Base-by-base conservation (phyloP, 37 sponge, comb jelly and placozoan genomes). In the Tethya wilhelma region DNA sequence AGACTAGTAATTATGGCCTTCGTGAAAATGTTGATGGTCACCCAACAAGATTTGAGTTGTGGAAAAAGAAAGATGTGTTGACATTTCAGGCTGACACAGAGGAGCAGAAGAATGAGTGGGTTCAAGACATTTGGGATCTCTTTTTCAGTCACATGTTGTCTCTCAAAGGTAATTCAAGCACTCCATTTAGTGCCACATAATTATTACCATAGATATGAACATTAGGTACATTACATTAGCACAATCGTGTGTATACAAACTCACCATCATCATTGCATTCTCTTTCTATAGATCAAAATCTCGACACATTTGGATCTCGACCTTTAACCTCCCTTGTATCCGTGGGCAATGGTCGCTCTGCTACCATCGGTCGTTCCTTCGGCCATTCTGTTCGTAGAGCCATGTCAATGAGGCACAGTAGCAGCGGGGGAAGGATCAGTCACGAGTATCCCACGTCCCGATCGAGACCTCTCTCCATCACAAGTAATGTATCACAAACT, bases 91-190 rank as follows among this genome's bases (percentile, higher is more conserved):
- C 91, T 20, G 69, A 71, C 17, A 71, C 87, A 7, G 62, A 20
- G 38, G 84, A 82, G 31, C 78, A 75, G 40, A 94, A 94, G 68
- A 62, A 64, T 53, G 49, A 73, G 31, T 94, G 94, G 94, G 73
- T 87, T 14, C 56, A 86, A 28, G 94, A 90, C 30, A 77, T 94
- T 8, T 73, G 87, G 67, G 80, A 90, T 28, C 79, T 94, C 58
- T 83, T 83, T 76, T 83, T 90, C 42, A 64, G 67, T 45, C 94
- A 90, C 57, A 87, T 94, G 84, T 44, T 81, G 25, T 29, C 19
- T 12, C 84, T 94, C 55, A 90, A 90, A 83, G 94, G 94, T 92
- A 17, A 44, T 64, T 33, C 29, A 17, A 25, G 23, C 38, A 64
- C 33, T 60, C 1, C 56, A 9, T n/a, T n/a, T n/a, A n/a, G n/a